These are phyloP conservation scores for Guaruba guarouba DNA, from an alignment of 2,113 vertebrate genomes.

Conservation along the genomic window DNA sequence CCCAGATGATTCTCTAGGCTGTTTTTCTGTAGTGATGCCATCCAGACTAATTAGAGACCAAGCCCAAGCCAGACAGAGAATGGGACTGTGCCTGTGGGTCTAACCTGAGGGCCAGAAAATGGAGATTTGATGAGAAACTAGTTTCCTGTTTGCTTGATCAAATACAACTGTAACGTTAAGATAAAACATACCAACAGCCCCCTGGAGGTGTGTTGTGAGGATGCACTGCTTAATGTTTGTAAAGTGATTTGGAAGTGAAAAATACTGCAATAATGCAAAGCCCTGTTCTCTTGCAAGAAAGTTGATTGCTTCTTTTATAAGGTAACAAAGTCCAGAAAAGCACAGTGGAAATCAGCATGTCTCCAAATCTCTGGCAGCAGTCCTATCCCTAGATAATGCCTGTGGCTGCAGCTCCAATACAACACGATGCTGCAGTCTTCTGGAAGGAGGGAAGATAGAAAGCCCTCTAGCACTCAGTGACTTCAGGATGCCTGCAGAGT, in stretches of 20 bases:
- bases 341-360: neutral
- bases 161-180: neutral
- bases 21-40: neutral
- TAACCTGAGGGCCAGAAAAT: slow-evolving; percentile 5
- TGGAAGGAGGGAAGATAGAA: neutral
- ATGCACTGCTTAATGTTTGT: neutral
- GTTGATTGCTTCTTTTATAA: neutral
- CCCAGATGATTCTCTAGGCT: neutral
- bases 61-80: neutral
- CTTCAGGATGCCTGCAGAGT: neutral
- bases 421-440: neutral
- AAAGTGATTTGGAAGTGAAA: neutral
- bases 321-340: neutral
- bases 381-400: neutral
- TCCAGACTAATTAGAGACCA: neutral
- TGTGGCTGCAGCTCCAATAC: neutral
- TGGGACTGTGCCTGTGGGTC: neutral
- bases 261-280: neutral
- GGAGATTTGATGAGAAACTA: neutral
- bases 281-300: neutral
- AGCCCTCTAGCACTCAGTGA: neutral
- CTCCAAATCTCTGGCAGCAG: neutral
- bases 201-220: neutral
- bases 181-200: neutral
- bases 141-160: slow-evolving; percentile 24